These are phyloP conservation scores for Trichosurus vulpecula DNA, from an alignment of 2,797 vertebrate genomes.

Conservation along the genomic window DNA sequence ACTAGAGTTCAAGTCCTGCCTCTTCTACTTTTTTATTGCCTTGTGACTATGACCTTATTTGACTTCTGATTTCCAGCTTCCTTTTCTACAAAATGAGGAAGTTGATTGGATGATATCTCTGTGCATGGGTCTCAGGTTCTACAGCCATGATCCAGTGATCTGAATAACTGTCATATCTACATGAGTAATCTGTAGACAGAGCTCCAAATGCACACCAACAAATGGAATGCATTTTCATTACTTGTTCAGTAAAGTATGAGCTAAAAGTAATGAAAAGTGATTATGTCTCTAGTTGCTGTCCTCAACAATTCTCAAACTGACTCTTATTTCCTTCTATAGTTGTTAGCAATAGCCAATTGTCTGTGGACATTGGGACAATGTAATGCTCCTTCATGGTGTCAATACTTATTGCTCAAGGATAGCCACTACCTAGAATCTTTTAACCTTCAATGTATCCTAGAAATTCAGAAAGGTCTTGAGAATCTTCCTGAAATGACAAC, in stretches of 20 bases:
- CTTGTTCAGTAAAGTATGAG: background rate
- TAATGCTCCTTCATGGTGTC: background rate
- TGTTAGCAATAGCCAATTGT: background rate
- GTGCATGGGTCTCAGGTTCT: background rate
- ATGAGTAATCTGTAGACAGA: background rate
- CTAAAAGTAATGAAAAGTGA: background rate
- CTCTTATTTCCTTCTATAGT: background rate
- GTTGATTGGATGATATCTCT: background rate
- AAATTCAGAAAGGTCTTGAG: background rate
- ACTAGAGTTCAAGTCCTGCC: background rate
- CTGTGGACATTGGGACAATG: background rate
- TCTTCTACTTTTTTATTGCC: background rate
- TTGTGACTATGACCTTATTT: background rate
- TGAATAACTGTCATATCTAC: background rate
- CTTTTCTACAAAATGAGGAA: background rate
- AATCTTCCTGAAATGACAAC: background rate
- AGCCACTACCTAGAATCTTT: background rate
- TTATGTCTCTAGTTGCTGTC: background rate
- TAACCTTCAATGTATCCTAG: constrained; percentile 1
- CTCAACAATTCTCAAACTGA: background rate
- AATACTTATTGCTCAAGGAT: background rate
- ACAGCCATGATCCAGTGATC: background rate
- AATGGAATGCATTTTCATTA: background rate
- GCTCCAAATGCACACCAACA: background rate
- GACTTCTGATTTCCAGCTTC: background rate